phyloP scores from a whole-genome alignment of 1,140 invertebrate genomes.

The honey bee (Apis mellifera) region DNA sequence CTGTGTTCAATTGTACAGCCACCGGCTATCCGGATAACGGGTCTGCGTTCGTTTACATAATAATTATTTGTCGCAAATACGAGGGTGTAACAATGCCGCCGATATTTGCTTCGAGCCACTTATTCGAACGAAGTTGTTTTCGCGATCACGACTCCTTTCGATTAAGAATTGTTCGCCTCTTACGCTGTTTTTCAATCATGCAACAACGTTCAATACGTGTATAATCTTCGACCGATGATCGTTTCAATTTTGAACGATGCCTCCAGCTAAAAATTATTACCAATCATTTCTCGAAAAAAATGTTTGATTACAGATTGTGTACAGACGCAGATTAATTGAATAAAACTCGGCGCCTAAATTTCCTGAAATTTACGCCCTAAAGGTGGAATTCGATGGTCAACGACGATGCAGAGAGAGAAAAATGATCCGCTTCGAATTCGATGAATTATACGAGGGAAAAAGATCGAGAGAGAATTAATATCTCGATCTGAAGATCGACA shows the following conservation, averaged over 20 bases:
- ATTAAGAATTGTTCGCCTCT: not conserved
- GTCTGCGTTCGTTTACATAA: not conserved
- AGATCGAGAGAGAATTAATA: constrained; percentile 47
- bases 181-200: not conserved
- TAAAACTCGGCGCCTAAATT: not conserved
- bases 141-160: not conserved
- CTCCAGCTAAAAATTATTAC: too few species aligned
- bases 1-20: not conserved
- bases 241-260: too few species aligned
- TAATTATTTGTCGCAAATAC: constrained; percentile 23
- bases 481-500: not conserved
- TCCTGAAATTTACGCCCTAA: not conserved
- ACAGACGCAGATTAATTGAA: not conserved
- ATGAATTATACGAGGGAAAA: constrained; percentile 33
- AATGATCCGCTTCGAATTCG: not conserved
- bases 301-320: too few species aligned
- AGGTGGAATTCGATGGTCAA: not conserved
- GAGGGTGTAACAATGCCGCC: not conserved
- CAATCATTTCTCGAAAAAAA: too few species aligned
- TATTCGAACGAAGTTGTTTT: not conserved
- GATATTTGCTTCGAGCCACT: too few species aligned
- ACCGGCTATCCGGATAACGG: not conserved
- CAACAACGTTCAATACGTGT: not conserved
- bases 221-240: too few species aligned
- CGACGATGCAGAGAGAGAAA: constrained; percentile 3